Base-by-base conservation (phyloP, 2,797 vertebrate species). In the Sebastes oblongus region DNA sequence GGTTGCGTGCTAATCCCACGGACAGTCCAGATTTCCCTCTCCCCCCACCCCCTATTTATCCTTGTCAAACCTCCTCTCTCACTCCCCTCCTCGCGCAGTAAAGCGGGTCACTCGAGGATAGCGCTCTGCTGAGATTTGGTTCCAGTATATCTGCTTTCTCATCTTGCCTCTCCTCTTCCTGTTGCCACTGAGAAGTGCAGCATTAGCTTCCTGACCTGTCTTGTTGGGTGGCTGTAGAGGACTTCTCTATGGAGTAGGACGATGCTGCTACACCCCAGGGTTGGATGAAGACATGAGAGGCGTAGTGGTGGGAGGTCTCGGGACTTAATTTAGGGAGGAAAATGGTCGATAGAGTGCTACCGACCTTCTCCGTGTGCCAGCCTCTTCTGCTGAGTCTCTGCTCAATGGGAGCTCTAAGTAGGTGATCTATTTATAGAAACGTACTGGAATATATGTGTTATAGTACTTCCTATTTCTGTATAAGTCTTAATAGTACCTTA, bases 331-430 rank as follows among this genome's bases (percentile, higher is more conserved):
- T 54, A 62, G 56, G 16, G 24, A 55, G 55, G 62, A 77, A 85
- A 83, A 92, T 86, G 90, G 88, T 88, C 32, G 86, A 88, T 29
- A 77, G 77, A 71, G 70, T 77, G 70, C 34, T 84, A 13, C 85
- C 77, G 18, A 67, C 82, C 59, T 67, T 91, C 61, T 76, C 82
- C 36, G 10, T 91, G 22, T 92, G 87, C 77, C 90, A 89, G 76
- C 88, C 90, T 86, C 85, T 90, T 34, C 84, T 93, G 83, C 86
- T 86, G 77, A 88, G 83, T 67, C 60, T 91, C 75, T 92, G 91
- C 88, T 87, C 91, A 27, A 52, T 85, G 85, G 87, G 91, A 85
- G 76, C 82, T 82, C 69, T 86, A 83, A 93, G 90, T 91, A 93
- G 83, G 91, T 93, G 84, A 85, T 83, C 46, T 50, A 14, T 79